Evolutionary conservation across 1,140 invertebrate genomes (phyloP).

Genomic region (Chrysopa pallens): DNA sequence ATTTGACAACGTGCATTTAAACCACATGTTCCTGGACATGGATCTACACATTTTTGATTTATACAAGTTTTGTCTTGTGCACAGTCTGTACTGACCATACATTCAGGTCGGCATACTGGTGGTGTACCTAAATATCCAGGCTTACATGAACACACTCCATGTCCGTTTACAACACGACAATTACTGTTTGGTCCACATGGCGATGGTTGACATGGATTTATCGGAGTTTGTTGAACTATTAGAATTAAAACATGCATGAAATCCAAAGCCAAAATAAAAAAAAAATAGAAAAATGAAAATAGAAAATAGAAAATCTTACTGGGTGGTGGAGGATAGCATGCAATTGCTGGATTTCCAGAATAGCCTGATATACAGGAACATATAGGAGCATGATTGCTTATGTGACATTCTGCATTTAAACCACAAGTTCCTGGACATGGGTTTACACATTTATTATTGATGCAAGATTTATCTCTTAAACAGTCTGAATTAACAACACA

Average conservation of each 20-base stretch:
- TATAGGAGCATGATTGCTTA: slow-evolving; percentile 47
- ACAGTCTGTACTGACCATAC: slow-evolving; percentile 56
- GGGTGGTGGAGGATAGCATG: slow-evolving; percentile 26
- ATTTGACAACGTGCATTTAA: slow-evolving; percentile 52
- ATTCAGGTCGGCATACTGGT: slow-evolving; percentile 54
- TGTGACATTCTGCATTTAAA: slow-evolving; percentile 46
- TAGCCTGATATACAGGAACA: slow-evolving; percentile 47
- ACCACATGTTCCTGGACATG: slow-evolving; percentile 56
- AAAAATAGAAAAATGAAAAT: slow-evolving; percentile 1
- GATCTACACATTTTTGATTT: slow-evolving; percentile 56
- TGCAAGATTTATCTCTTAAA: slow-evolving; percentile 35
- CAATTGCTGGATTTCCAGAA: slow-evolving; percentile 38
- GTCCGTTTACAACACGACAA: slow-evolving; percentile 40
- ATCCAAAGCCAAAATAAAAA: slow-evolving; percentile 17
- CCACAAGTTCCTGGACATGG: slow-evolving; percentile 43
- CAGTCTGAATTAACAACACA: slow-evolving; percentile 51
- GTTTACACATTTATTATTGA: slow-evolving; percentile 43
- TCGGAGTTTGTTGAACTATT: slow-evolving; percentile 24
- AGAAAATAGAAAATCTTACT: slow-evolving; percentile 10
- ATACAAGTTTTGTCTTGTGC: slow-evolving; percentile 47
- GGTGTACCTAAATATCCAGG: slow-evolving; percentile 46
- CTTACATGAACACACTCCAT: slow-evolving; percentile 52
- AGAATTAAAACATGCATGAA: slow-evolving; percentile 17
- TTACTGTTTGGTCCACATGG: slow-evolving; percentile 53
- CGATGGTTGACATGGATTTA: slow-evolving; percentile 42